Conservation (phyloP, 2,888 invertebrate genomes). For the Synanthedon formicaeformis region DNA sequence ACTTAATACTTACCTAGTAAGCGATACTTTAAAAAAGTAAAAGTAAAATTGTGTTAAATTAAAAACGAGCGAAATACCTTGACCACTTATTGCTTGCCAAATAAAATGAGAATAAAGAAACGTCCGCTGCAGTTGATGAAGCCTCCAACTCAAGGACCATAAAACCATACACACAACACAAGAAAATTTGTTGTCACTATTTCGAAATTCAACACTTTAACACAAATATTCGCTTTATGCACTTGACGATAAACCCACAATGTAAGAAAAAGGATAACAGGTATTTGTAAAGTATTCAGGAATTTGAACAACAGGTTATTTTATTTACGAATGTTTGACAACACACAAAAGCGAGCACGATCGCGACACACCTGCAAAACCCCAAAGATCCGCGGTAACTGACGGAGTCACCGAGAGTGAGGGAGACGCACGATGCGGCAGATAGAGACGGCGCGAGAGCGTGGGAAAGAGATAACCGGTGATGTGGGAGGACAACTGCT, state of each 20-base stretch:
- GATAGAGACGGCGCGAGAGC: slow-evolving; percentile 41
- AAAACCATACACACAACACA: slow-evolving; percentile 46
- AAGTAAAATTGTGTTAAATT: slow-evolving; percentile 1
- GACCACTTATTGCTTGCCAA: slow-evolving; percentile 36
- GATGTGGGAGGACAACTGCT: slow-evolving; percentile 56
- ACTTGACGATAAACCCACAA: not conserved
- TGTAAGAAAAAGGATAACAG: not conserved
- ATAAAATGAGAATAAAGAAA: slow-evolving; percentile 34
- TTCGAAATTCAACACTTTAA: slow-evolving; percentile 39
- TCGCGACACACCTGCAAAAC: slow-evolving; percentile 45
- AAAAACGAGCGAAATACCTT: slow-evolving; percentile 30
- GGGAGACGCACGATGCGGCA: slow-evolving; percentile 29
- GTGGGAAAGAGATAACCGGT: slow-evolving; percentile 44
- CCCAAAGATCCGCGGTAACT: slow-evolving; percentile 55
- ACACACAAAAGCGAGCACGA: slow-evolving; percentile 13
- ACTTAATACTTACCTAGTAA: not conserved
- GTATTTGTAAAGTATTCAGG: not conserved
- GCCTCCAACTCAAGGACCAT: slow-evolving; percentile 61
- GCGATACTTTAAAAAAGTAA: not conserved
- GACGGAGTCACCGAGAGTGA: slow-evolving; percentile 58
- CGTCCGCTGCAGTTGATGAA: slow-evolving; percentile 29
- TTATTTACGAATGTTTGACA: slow-evolving; percentile 41
- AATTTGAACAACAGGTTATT: slow-evolving; percentile 24
- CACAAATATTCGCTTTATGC: slow-evolving; percentile 14
- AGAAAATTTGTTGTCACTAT: slow-evolving; percentile 59